Conservation (phyloP, 1,140 invertebrate species). For the Drosophila ercepeae region DNA sequence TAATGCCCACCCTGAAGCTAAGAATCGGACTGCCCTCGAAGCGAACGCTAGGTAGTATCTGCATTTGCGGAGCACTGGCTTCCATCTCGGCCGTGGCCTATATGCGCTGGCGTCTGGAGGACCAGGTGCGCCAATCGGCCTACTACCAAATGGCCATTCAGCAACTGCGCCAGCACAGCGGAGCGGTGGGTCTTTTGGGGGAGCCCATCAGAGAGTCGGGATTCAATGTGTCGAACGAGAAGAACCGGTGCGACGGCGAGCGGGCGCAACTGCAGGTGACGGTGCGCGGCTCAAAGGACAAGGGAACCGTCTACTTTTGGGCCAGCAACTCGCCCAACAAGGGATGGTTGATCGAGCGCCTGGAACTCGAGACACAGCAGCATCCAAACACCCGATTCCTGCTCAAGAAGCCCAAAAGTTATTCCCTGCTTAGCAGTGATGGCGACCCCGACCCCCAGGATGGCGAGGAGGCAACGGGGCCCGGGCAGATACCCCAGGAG, state of each 20-base stretch:
- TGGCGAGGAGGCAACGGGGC: not conserved
- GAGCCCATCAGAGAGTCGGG: constrained; percentile 87
- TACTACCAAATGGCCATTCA: constrained; percentile 86
- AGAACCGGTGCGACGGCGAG: constrained; percentile 85
- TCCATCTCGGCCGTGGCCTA: constrained; percentile 82
- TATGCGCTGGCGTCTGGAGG: constrained; percentile 81
- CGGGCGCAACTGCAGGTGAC: constrained; percentile 85
- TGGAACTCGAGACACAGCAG: constrained; percentile 62
- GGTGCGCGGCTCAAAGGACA: constrained; percentile 84
- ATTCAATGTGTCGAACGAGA: constrained; percentile 85
- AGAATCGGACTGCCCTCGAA: constrained; percentile 59
- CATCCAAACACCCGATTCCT: constrained; percentile 64
- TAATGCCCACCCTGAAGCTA: constrained; percentile 45
- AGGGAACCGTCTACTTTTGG: constrained; percentile 68
- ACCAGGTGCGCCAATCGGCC: constrained; percentile 83
- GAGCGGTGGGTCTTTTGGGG: constrained; percentile 86
- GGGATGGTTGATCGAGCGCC: constrained; percentile 60
- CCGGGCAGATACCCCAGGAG: not conserved
- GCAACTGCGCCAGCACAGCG: constrained; percentile 84
- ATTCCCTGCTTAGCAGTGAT: not conserved
- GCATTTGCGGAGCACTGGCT: constrained; percentile 83
- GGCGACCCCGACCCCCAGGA: not conserved
- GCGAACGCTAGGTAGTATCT: constrained; percentile 84
- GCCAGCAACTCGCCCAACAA: constrained; percentile 41
- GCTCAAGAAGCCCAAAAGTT: constrained; percentile 40